Evolutionary conservation across 1,140 invertebrate genomes (phyloP), one percentile per base, ranked within the genome.

Genomic region (Pseudomyrmex dendroicus): DNA sequence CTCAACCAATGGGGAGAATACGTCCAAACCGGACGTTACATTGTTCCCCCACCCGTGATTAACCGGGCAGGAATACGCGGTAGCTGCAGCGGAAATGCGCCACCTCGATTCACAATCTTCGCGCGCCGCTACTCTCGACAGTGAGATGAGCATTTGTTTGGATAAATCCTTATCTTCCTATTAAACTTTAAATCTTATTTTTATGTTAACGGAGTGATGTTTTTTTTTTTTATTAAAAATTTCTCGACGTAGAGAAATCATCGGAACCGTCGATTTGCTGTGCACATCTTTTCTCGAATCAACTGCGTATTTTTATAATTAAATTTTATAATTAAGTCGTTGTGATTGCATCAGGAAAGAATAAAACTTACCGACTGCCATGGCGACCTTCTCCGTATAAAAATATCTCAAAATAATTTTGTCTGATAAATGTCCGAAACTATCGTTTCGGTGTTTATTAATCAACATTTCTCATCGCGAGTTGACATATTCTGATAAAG

Each of bases 21-120:
- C 80, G 91, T 35, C 90, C 91, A 92, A 92, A 91, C 92, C 91
- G 93, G 93, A 94, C 91, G 90, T 91, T 91, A 90, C 89, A 91
- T 92, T 93, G 90, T 92, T 80, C 88, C 91, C 90, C 86, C 86
- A 89, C 89, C 56, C 88, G 25, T 25, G 56, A n/a, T 84, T 64
- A 87, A 73, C 77, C 64, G 66, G 5, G 61, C 85, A 87, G 85
- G 54, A 74, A 83, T 86, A 87, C 87, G 74, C 88, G 80, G 74
- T 80, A 70, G 52, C 50, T 72, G 66, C 84, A 87, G 87, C 90
- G 90, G 90, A 90, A 91, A 87, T 89, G 63, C 80, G 70, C 76
- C 86, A 63, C 62, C 77, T 66, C 50, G 15, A 83, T 70, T 76
- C 48, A 73, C 85, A 59, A 84, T 80, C 56, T 82, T 59, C 12